A percentile compares a stretch with the other conserved stretches of the same genome.
Evolutionary conservation across 2,797 vertebrate genomes (phyloP).

Genomic region (Mormyrus proboscirostris): DNA sequence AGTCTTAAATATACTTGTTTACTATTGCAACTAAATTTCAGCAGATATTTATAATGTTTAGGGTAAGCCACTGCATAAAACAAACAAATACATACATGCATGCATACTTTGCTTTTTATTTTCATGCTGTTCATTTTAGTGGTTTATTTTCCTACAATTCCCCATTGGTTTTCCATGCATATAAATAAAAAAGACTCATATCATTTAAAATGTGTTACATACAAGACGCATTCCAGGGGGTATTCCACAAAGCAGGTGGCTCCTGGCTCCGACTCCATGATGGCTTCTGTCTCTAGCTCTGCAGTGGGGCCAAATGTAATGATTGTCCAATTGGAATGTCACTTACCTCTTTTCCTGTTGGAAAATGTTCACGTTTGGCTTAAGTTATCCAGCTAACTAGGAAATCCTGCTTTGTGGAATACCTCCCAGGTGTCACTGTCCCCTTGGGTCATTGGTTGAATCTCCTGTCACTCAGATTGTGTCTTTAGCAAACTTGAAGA

Average conservation of each 20-base stretch:
- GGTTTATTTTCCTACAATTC: neutral
- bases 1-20: neutral
- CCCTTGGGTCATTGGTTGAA: neutral
- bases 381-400: neutral
- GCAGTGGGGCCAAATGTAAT: neutral
- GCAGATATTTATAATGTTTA: neutral
- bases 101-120: neutral
- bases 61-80: neutral
- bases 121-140: neutral
- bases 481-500: neutral
- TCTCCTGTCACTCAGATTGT: neutral
- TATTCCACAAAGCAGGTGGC: neutral
- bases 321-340: neutral
- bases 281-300: too few species aligned
- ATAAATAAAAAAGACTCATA: neutral
- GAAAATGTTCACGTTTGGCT: neutral
- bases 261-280: neutral
- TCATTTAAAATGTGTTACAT: neutral
- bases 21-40: neutral
- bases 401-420: neutral
- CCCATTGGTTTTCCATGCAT: neutral
- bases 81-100: neutral
- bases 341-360: neutral
- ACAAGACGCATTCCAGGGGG: neutral
- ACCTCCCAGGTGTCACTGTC: neutral